phyloP scores from a whole-genome alignment of 64 coral and sea anemone species.

The Trachythela sp. region DNA sequence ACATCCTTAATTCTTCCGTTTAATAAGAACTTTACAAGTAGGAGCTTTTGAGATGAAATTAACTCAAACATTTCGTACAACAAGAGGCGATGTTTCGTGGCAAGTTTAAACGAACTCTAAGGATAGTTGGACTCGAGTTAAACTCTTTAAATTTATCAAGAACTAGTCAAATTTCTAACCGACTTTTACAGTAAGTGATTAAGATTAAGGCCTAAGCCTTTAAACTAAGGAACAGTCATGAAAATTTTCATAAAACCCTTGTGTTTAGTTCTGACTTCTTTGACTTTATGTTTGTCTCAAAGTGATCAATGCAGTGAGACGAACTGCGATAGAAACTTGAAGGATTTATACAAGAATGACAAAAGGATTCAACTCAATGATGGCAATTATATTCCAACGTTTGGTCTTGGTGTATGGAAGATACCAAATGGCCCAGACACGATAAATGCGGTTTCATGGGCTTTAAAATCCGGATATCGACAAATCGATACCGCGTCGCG shows the following conservation, averaged over 20 bases:
- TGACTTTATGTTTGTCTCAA: neutral
- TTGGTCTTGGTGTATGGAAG: slow-evolving; percentile 78
- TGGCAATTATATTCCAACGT: slow-evolving; percentile 67
- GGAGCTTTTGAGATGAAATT: neutral
- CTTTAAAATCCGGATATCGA: slow-evolving; percentile 77
- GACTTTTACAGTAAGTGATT: slow-evolving; percentile 4
- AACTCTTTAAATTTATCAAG: neutral
- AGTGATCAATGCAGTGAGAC: neutral
- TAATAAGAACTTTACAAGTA: neutral
- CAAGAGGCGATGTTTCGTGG: neutral
- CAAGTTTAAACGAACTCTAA: neutral
- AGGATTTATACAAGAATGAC: neutral
- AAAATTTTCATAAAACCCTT: neutral
- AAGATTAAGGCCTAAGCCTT: neutral
- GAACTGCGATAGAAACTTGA: neutral
- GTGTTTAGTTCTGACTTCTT: neutral
- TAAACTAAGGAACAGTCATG: neutral
- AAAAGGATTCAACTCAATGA: slow-evolving; percentile 67
- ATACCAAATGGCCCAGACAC: slow-evolving; percentile 55
- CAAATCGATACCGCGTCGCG: slow-evolving; percentile 89
- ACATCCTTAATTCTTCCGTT: neutral
- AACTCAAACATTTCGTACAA: neutral
- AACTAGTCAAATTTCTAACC: neutral
- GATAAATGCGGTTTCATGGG: slow-evolving; percentile 67
- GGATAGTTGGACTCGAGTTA: neutral